A percentile compares a stretch with the other conserved stretches of the same genome.
These are phyloP conservation scores for Lydus trimaculatus DNA, from an alignment of 2,888 invertebrate species.

Conservation along the genomic window DNA sequence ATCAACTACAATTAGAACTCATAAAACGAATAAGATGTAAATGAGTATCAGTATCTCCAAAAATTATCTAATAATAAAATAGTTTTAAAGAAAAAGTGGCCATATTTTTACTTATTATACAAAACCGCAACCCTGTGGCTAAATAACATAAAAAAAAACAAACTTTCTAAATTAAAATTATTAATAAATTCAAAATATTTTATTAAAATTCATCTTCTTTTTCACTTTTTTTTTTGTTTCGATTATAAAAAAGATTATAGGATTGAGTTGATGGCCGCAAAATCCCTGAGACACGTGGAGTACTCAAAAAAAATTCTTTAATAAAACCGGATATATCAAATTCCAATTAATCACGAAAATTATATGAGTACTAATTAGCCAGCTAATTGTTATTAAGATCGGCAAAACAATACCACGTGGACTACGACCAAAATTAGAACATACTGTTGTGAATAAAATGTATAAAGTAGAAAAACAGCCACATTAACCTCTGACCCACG, in stretches of 20 bases:
- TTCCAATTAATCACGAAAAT: background rate
- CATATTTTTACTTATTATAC: background rate
- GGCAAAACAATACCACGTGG: no score
- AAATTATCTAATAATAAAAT: background rate
- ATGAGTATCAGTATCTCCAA: background rate
- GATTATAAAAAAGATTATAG: no score
- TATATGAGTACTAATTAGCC: no score
- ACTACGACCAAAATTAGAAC: no score
- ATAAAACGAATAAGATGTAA: background rate
- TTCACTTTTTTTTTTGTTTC: background rate
- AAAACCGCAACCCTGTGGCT: slow-evolving; percentile 1
- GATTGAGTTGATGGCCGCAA: background rate
- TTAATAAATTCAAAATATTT: background rate
- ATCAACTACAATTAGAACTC: background rate
- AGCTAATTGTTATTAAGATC: no score
- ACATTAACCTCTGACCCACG: no score
- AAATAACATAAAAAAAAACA: background rate
- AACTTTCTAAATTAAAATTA: background rate
- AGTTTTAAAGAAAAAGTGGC: background rate
- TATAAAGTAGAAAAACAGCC: no score
- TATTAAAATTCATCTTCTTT: background rate
- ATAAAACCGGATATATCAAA: background rate
- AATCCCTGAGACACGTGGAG: no score
- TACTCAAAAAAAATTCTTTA: no score
- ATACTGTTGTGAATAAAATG: no score